A percentile compares a stretch with the other conserved stretches of the same genome.
Conservation (phyloP, 2,888 invertebrate species). For the Ennomos fuscantarius region DNA sequence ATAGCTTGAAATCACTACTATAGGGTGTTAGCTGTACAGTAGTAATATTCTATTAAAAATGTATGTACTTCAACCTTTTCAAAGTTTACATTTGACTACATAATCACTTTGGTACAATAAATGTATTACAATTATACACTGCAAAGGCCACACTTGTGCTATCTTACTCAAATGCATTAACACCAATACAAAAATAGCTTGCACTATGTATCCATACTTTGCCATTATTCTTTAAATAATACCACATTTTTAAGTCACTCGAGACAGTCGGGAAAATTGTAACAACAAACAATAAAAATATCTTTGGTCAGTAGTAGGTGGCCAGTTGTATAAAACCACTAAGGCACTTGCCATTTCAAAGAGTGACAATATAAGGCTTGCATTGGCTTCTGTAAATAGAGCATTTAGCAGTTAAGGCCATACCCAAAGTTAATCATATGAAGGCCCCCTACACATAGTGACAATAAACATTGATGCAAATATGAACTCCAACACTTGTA, state of each 20-base stretch:
- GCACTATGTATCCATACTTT: background rate
- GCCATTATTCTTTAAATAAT: too few relatives aligned
- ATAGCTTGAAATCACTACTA: too few relatives aligned
- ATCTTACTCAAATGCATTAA: slow-evolving; percentile 11
- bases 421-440: slow-evolving; percentile 76
- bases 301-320: background rate
- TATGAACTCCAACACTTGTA: slow-evolving; percentile 92
- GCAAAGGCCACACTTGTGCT: slow-evolving; percentile 27
- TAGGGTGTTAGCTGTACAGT: too few relatives aligned
- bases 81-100: too few relatives aligned
- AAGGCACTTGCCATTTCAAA: background rate
- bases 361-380: background rate
- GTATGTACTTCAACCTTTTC: too few relatives aligned
- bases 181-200: slow-evolving; percentile 22
- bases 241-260: too few relatives aligned
- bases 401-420: background rate
- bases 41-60: too few relatives aligned
- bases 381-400: background rate
- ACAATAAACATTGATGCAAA: slow-evolving; percentile 91
- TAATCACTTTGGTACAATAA: background rate
- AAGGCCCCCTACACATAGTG: slow-evolving; percentile 86
- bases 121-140: background rate
- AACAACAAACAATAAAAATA: background rate
- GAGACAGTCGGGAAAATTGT: too few relatives aligned
- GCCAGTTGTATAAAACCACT: too few relatives aligned